Evolutionary conservation across 2,113 vertebrate species (phyloP).

Genomic region (Xerus inauris): DNA sequence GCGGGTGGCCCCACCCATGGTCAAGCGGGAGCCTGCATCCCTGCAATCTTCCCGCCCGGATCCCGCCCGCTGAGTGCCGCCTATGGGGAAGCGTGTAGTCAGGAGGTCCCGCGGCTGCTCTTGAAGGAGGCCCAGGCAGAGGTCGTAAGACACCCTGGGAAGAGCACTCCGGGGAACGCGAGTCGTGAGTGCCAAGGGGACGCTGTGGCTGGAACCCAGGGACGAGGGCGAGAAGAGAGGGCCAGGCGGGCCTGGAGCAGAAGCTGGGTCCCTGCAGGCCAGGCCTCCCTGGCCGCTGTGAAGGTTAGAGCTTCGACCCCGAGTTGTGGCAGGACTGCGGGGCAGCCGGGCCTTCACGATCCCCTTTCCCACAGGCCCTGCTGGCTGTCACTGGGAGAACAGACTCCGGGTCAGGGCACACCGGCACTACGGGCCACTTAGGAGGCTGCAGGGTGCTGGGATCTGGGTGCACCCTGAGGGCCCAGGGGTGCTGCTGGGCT

Average conservation of each 20-base stretch:
- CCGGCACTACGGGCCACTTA: not conserved
- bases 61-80: too few relatives aligned
- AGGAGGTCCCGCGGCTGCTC: not conserved
- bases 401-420: not conserved
- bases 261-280: not conserved
- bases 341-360: not conserved
- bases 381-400: not conserved
- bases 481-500: not conserved
- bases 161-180: not conserved
- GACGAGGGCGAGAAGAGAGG: too few relatives aligned
- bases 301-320: not conserved
- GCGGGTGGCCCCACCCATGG: too few relatives aligned
- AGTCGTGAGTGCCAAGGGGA: not conserved
- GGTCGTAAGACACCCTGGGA: not conserved
- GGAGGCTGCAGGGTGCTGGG: not conserved
- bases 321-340: not conserved
- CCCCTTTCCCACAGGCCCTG: not conserved
- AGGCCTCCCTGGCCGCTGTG: not conserved
- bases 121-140: not conserved
- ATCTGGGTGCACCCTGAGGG: too few relatives aligned
- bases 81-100: not conserved
- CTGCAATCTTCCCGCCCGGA: not conserved
- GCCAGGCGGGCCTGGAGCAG: not conserved
- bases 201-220: not conserved
- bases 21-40: too few relatives aligned